Base-by-base conservation (phyloP, 2,797 vertebrate genomes). In the Trachurus trachurus region DNA sequence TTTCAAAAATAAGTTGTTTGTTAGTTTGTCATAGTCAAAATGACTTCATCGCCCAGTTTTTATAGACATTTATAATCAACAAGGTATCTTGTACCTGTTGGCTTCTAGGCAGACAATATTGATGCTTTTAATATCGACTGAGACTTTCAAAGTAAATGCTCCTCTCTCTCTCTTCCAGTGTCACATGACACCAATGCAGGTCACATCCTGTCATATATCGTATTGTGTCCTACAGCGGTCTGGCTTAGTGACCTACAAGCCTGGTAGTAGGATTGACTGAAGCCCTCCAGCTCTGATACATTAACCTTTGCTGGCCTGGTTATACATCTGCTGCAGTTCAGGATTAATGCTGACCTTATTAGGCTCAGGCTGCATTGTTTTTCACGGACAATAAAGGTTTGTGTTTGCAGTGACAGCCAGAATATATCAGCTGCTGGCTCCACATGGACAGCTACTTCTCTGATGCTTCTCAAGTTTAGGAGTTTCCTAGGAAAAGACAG, bases 211-310 rank as follows among this genome's bases (percentile, higher is more conserved):
- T 65, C 34, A 56, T 56, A 31, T 7, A 52, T 12, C n/a, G 22
- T 53, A 5, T 19, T 52, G 10, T 19, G 47, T 60, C 39, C 21
- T 44, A 52, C 40, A 19, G 50, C 34, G 66, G 22, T 73, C 57
- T 9, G 12, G n/a, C 39, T 70, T 26, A 63, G 53, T 85, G 81
- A 83, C 74, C 89, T 22, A 75, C 29, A 71, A 53, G 45, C 52
- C 44, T n/a, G 21, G 26, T 26, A 26, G 11, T 39, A 59, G 49
- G 67, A 74, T 56, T 31, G 37, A 26, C 59, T 37, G 40, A 15
- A 57, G 56, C 42, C 22, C 34, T 42, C 7, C 53, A 60, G 58
- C 67, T 53, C 49, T 66, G 56, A 74, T 57, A 21, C 64, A 21
- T 10, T 22, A 45, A 26, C 16, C 42, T 70, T 63, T 57, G 17